Evolutionary conservation across 2,888 invertebrate species (phyloP), one percentile per base, ranked within the genome.

Genomic region (Melanchra persicariae): DNA sequence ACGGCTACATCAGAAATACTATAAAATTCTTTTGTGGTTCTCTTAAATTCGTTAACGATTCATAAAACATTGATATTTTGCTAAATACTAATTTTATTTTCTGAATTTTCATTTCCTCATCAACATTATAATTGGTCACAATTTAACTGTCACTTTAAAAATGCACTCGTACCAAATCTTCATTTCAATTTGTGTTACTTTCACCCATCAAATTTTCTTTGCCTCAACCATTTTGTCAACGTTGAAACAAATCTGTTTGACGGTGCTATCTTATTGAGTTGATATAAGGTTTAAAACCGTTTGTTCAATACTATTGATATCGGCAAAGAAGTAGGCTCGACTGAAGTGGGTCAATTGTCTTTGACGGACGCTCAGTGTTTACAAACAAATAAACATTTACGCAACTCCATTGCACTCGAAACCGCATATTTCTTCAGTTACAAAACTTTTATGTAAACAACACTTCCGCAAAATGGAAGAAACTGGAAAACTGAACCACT

Each of bases 361-460:
- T 87, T 88, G 88, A 90, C 86, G 87, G 87, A 89, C 89, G 87
- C 76, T 85, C 74, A 74, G 78, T 93, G 92, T 93, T 93, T 93
- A 93, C 91, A 89, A 93, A 93, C 92, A 91, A 92, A 90, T 85
- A 22, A 57, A 57, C 77, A 74, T 87, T 88, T 84, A 77, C 83
- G 78, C 82, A 84, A 87, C 62, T 89, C 90, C 91, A 92, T 89
- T 91, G 82, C 83, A 83, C 74, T 82, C 47, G 34, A 51, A 55
- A 71, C 65, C 62, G 54, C 78, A 64, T 75, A 51, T 49, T 70
- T 68, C 22, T 68, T 54, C 37, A 55, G n/a, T 61, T 22, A 51
- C 6, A 52, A 22, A 45, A 49, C 5, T 40, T 64, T 51, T 70
- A 80, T 64, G 37, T 63, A 70, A 75, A 60, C 1, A 5, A 43